Percentiles rank a stretch among this genome's conserved stretches.
Evolutionary conservation across 2,888 invertebrate species (phyloP).

Genomic region (Nomada lathburiana): DNA sequence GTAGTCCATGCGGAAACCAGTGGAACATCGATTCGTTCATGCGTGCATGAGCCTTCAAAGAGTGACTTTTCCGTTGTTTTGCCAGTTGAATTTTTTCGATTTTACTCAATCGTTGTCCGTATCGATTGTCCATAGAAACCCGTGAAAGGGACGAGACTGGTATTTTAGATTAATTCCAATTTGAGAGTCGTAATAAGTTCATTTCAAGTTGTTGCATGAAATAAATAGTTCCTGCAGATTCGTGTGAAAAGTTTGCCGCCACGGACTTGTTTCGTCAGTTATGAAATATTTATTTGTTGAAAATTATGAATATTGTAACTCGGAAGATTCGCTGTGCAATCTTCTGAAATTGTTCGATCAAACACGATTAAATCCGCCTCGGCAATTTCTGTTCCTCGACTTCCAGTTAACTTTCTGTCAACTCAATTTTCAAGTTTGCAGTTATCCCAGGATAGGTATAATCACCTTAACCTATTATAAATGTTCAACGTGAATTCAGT

Average conservation of each 20-base stretch:
- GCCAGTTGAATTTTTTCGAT: not conserved
- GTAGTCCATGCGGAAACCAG: constrained; percentile 55
- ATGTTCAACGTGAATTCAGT: not conserved
- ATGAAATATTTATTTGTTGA: not conserved
- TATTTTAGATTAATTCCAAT: not conserved
- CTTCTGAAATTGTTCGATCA: not conserved
- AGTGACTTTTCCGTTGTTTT: constrained; percentile 38
- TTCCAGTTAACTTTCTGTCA: constrained; percentile 8
- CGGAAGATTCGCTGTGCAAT: not conserved
- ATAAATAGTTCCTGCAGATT: too few species aligned
- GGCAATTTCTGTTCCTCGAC: constrained; percentile 2
- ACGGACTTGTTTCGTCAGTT: not conserved
- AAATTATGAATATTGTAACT: not conserved
- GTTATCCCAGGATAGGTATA: not conserved
- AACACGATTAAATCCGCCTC: constrained; percentile 9
- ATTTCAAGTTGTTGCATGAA: too few species aligned
- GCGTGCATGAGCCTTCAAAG: constrained; percentile 34
- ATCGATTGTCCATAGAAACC: not conserved
- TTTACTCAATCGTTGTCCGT: constrained; percentile 17
- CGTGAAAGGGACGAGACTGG: not conserved
- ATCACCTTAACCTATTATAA: not conserved
- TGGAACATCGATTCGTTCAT: constrained; percentile 34
- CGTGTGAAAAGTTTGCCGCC: too few species aligned
- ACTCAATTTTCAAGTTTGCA: constrained; percentile 13
- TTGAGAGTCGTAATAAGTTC: not conserved